These are phyloP conservation scores for Drosophila helvetica DNA, from an alignment of 2,888 invertebrate genomes.

Conservation along the genomic window DNA sequence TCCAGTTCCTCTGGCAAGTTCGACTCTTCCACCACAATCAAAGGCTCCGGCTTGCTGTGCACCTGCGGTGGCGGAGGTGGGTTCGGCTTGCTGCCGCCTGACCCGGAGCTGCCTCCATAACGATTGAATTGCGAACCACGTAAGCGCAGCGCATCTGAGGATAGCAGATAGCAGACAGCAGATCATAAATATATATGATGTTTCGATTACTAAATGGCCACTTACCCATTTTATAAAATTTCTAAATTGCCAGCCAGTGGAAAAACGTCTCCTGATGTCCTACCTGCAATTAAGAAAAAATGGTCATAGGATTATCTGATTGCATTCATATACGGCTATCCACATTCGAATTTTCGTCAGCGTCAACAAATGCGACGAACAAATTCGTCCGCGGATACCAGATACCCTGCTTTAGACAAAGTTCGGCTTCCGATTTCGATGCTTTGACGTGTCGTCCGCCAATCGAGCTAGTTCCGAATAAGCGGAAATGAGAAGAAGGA, in stretches of 20 bases:
- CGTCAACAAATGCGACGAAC: too few species aligned
- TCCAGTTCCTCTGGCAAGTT: slow-evolving; percentile 88
- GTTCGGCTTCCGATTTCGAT: too few species aligned
- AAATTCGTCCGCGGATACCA: too few species aligned
- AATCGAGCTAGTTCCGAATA: too few species aligned
- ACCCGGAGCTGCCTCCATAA: slow-evolving; percentile 80
- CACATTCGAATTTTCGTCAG: too few species aligned
- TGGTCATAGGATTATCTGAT: neutral
- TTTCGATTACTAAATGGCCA: slow-evolving; percentile 2
- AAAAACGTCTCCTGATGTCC: slow-evolving; percentile 47
- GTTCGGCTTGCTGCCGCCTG: slow-evolving; percentile 23
- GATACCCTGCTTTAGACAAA: neutral
- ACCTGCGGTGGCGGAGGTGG: slow-evolving; percentile 10
- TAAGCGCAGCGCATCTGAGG: slow-evolving; percentile 85
- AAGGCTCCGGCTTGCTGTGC: slow-evolving; percentile 87
- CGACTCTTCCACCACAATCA: slow-evolving; percentile 93
- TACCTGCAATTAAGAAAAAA: slow-evolving; percentile 43
- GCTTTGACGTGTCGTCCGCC: too few species aligned
- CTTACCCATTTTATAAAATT: slow-evolving; percentile 69
- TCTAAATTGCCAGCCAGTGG: slow-evolving; percentile 67
- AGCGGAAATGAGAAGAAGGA: too few species aligned
- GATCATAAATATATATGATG: too few species aligned
- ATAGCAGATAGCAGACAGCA: neutral
- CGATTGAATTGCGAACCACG: slow-evolving; percentile 88
- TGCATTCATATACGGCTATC: too few species aligned